These are phyloP conservation scores for Grantiella picta DNA, from an alignment of 2,113 vertebrate genomes.

Conservation along the genomic window DNA sequence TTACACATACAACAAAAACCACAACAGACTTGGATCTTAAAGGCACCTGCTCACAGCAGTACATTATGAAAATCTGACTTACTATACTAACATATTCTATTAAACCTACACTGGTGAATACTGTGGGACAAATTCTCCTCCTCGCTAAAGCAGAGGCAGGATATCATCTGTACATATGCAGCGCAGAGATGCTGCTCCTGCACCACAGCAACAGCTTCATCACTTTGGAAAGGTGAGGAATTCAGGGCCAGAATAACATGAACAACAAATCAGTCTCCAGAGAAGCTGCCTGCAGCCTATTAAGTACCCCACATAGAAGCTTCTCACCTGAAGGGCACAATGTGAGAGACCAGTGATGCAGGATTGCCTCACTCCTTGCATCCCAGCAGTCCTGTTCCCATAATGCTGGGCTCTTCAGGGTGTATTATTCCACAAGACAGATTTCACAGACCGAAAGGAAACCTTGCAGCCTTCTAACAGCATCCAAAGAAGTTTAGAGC, in stretches of 20 bases:
- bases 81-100: background rate
- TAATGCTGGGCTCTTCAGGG: background rate
- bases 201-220: background rate
- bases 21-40: background rate
- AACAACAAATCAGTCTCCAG: background rate
- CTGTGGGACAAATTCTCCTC: background rate
- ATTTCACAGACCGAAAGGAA: background rate
- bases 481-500: background rate
- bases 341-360: background rate
- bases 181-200: background rate
- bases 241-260: background rate
- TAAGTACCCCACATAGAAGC: fast-evolving
- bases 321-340: background rate
- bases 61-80: background rate
- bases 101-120: background rate
- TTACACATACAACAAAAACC: background rate
- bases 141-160: background rate
- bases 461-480: background rate
- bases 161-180: background rate
- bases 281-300: background rate
- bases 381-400: background rate
- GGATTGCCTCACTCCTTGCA: background rate
- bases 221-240: background rate
- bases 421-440: fast-evolving
- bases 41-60: background rate